These are phyloP conservation scores for Pycnomerus fuliginosus DNA, from an alignment of 2,888 invertebrate species.

Conservation along the genomic window DNA sequence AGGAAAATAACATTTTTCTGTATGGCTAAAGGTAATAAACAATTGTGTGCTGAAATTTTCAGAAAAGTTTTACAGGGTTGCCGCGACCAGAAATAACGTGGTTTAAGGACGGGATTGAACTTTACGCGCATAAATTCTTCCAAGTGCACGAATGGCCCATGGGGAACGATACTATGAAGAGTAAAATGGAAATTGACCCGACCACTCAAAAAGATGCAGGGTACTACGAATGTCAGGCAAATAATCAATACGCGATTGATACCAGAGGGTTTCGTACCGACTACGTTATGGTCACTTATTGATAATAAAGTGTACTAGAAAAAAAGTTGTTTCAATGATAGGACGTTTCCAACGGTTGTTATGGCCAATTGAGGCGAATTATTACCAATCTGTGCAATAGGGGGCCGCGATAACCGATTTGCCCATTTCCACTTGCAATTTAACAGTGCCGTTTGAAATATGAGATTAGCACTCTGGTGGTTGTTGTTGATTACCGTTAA, in stretches of 20 bases:
- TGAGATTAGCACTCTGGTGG: slow-evolving; percentile 35
- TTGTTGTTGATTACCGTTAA: slow-evolving; percentile 27
- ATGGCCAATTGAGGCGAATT: slow-evolving; percentile 33
- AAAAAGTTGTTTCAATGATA: no score
- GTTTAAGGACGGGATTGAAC: slow-evolving; percentile 75
- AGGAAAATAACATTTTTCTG: slow-evolving; percentile 76
- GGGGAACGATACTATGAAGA: slow-evolving; percentile 65
- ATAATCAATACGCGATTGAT: slow-evolving; percentile 70
- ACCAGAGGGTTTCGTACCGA: slow-evolving; percentile 68
- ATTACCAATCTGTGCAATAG: slow-evolving; percentile 28
- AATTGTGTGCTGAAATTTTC: background rate
- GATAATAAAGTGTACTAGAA: no score
- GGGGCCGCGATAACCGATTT: slow-evolving; percentile 18
- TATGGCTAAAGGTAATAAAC: slow-evolving; percentile 60
- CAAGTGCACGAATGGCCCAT: slow-evolving; percentile 70
- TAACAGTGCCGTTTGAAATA: slow-evolving; percentile 24
- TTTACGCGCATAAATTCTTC: slow-evolving; percentile 70
- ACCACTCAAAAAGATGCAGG: slow-evolving; percentile 72
- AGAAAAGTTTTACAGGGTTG: slow-evolving; percentile 49
- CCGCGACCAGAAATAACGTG: slow-evolving; percentile 75
- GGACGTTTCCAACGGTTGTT: no score
- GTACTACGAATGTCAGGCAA: slow-evolving; percentile 71
- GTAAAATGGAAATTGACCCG: slow-evolving; percentile 74
- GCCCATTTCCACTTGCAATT: slow-evolving; percentile 1
- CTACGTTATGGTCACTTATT: slow-evolving; percentile 59